Base-by-base conservation (phyloP, 1,140 invertebrate genomes). In the Bombus confusus region DNA sequence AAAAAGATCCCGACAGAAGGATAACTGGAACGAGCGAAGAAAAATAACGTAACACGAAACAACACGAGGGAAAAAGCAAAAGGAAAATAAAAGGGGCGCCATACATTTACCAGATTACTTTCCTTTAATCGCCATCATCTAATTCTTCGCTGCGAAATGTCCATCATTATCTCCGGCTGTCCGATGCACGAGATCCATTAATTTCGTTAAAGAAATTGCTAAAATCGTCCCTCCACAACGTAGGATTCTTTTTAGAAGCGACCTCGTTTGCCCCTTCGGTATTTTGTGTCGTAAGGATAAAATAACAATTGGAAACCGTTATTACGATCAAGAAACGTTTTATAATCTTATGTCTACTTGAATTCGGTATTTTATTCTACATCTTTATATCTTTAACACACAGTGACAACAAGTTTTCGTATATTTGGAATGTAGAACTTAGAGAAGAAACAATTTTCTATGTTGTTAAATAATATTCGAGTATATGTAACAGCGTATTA, bases 91-190 rank as follows among this genome's bases (percentile, higher is more conserved):
- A 34, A 41, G n/a, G 15, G 10, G 15, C 13, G 28, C 28, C n/a
- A 41, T 64, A 78, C 75, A 78, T 78, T 78, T 78, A 78, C 57
- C 37, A 78, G 75, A 78, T 78, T 78, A 64, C 75, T 78, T 78
- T 78, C 8, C 75, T 39, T 41, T 66, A 66, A 78, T 78, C 75
- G 43, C 59, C 39, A 34, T 75, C 73, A 12, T 75, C 73, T 12
- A n/a, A 78, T 78, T 64, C 37, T 8, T 31, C 8, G 57, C 57
- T 64, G 25, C 57, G n/a, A 43, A 78, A 64, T 41, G 75, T 62
- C 59, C 59, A 41, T 78, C 59, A 41, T 78, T 78, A 78, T 43
- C 57, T 31, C 15, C n/a, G 37, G 74, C 28, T 76, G 75, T 62
- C 39, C 75, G n/a, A 41, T 18, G 9, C n/a, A 28, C 62, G 13